Conservation (phyloP, 37 sponge, comb jelly and placozoan species). For the Geodia barretti region DNA sequence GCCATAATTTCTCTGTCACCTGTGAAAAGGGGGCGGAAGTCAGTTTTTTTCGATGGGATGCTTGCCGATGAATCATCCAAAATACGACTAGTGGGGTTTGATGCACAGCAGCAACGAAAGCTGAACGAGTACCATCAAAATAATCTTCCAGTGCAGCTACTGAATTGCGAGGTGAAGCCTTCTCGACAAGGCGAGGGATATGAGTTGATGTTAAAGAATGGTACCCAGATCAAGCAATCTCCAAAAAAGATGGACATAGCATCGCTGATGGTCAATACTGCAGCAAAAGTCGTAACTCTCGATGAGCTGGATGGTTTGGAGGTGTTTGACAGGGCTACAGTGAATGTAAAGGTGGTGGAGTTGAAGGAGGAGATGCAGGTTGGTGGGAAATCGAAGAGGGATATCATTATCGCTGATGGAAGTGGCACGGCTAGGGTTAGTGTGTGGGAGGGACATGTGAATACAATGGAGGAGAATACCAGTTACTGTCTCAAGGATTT, state of each 20-base stretch:
- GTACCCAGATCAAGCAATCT: not conserved
- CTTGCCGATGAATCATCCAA: not conserved
- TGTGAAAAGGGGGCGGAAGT: too few relatives aligned
- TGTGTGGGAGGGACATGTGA: not conserved
- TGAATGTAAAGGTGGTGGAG: not conserved
- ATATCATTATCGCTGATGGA: not conserved
- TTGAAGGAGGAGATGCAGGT: not conserved
- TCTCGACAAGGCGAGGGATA: not conserved
- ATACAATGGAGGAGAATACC: not conserved
- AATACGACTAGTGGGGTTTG: not conserved
- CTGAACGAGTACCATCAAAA: not conserved
- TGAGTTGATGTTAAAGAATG: not conserved
- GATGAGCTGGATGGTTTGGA: not conserved
- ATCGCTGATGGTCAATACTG: not conserved
- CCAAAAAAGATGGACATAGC: not conserved
- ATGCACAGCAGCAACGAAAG: not conserved
- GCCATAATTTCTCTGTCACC: not conserved
- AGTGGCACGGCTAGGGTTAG: not conserved
- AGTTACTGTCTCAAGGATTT: not conserved
- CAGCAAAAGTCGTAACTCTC: not conserved
- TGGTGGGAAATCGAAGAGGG: not conserved
- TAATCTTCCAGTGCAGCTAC: not conserved
- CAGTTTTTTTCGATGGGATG: not conserved
- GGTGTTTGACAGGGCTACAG: not conserved
- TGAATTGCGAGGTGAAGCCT: not conserved